Evolutionary conservation across 2,888 invertebrate genomes (phyloP), one percentile per base, ranked within the genome.

Genomic region (Apodemia zela): DNA sequence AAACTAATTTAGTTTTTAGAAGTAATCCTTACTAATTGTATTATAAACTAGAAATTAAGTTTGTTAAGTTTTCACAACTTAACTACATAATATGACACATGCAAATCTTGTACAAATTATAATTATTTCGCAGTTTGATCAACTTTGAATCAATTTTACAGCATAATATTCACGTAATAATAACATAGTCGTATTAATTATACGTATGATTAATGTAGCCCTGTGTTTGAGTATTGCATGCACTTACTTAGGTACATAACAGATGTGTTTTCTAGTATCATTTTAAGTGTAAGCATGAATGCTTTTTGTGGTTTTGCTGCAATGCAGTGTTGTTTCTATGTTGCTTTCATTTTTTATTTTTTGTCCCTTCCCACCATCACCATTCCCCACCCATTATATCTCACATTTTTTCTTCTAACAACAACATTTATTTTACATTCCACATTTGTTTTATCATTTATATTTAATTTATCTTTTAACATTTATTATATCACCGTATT

Each of bases 271-370:
- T 68, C 68, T 68, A 69, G 67, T 66, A 66, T 61, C 38, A 58
- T 62, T 60, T 72, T 63, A 65, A 67, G 65, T 65, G 60, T 66
- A 65, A 63, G 69, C 75, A 74, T 75, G 74, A 65, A 65, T 71
- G 89, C 89, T 89, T 89, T 17, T 70, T 82, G 82, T 87, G 78
- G 75, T 76, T 81, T 87, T 80, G 87, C 87, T 87, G 88, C 87
- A 76, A 75, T 87, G 88, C 87, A 76, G 75, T 80, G 76, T 78
- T 80, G 77, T 82, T 83, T 81, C 86, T 84, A 82, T 86, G 87
- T 89, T 85, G 89, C 89, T 91, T 90, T 88, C 84, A 88, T 82
- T 81, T 82, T 79, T 82, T 81, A 77, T 82, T 76, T 78, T 78
- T 83, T 81, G 79, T 74, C 75, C 79, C 81, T 80, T 78, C 35